Evolutionary conservation across 2,888 invertebrate genomes (phyloP).

Genomic region (Ochropleura plecta): DNA sequence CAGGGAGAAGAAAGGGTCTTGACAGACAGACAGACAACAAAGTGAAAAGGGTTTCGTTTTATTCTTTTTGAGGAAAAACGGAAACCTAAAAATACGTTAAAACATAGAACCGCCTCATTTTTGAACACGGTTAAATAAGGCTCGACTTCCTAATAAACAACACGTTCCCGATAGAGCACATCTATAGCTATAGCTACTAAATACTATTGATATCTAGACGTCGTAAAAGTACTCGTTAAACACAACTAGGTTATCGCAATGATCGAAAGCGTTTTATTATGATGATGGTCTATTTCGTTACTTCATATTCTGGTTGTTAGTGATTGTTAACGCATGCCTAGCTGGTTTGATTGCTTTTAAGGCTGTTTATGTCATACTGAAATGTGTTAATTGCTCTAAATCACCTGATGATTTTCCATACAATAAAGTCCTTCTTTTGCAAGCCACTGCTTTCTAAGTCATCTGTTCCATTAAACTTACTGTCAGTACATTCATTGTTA

Average conservation of each 20-base stretch:
- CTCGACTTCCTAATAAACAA: not conserved
- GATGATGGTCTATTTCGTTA: slow-evolving; percentile 34
- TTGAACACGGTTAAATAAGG: not conserved
- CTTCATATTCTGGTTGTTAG: slow-evolving; percentile 14
- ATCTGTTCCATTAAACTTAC: slow-evolving; percentile 35
- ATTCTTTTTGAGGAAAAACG: too few species aligned
- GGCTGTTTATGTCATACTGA: not conserved
- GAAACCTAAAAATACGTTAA: too few species aligned
- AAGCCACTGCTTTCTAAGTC: slow-evolving; percentile 41
- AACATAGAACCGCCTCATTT: too few species aligned
- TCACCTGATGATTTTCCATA: too few species aligned
- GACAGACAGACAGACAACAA: too few species aligned
- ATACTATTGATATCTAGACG: slow-evolving; percentile 26
- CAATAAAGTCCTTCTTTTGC: slow-evolving; percentile 12
- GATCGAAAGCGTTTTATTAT: slow-evolving; percentile 34
- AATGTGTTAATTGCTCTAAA: not conserved
- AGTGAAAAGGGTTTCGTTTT: too few species aligned
- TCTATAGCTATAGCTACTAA: not conserved
- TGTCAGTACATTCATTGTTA: slow-evolving; percentile 59
- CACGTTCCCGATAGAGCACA: not conserved
- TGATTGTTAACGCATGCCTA: slow-evolving; percentile 32
- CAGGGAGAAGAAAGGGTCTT: too few species aligned
- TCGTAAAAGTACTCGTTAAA: slow-evolving; percentile 47
- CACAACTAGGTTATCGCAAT: slow-evolving; percentile 31
- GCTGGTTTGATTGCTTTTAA: slow-evolving; percentile 42